Evolutionary conservation across 2,888 invertebrate genomes (phyloP), one percentile per base, ranked within the genome.

Genomic region (Phymatocera aterrima): DNA sequence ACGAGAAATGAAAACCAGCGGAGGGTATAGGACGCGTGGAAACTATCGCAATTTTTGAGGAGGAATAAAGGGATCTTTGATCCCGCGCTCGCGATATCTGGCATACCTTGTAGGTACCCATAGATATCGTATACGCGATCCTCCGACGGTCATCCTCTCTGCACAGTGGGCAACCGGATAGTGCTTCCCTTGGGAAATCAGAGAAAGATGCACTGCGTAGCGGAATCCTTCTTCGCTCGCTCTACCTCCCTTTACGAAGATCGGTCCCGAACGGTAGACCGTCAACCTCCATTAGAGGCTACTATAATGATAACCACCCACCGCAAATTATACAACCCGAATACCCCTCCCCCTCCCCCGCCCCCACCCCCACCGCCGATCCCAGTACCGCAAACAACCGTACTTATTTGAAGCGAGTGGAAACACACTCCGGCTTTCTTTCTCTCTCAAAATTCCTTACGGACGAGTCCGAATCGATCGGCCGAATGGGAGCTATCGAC

Each of bases 171-270:
- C 80, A 81, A 82, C 80, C 79, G 79, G 82, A 75, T 24, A 85
- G 81, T 83, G n/a, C 82, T 78, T 85, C 88, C 87, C 88, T 43
- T 79, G 88, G 88, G 88, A 88, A 88, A 88, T 88, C 87, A 88
- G 85, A 87, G 86, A 88, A 88, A 88, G 86, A 88, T 88, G 88
- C 86, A 87, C 84, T 84, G 83, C 84, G 84, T 79, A 79, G 65
- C 34, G 79, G 15, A 57, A 75, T 60, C 75, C 57, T 75, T 75
- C 72, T 72, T 72, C 72, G 34, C 37, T 72, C 21, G 6, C 65
- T 43, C 31, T 12, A 31, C 31, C 72, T 48, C n/a, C 51, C 48
- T 34, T 31, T 51, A 51, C 72, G 31, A 34, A 51, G 72, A 51
- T 72, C 72, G 51, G 31, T 72, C 10, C 51, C 48, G n/a, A 72